A percentile compares a stretch with the other conserved stretches of the same genome.
Evolutionary conservation across 2,888 invertebrate species (phyloP).

Genomic region (Heliconius ismenius): DNA sequence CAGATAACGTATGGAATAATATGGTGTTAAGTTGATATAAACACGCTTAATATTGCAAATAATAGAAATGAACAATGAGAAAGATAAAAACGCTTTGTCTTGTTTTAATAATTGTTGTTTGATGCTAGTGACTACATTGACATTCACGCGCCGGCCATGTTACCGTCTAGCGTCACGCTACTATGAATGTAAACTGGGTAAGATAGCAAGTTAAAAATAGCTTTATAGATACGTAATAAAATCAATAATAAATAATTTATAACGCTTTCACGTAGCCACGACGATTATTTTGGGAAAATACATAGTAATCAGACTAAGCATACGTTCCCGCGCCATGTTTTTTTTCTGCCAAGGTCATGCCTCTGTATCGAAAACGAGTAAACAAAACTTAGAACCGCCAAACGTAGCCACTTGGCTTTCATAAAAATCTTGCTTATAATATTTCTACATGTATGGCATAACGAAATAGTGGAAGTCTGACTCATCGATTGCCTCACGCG

Average conservation of each 20-base stretch:
- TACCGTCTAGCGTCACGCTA: slow-evolving; percentile 77
- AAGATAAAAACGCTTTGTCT: slow-evolving; percentile 50
- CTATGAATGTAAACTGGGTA: slow-evolving; percentile 63
- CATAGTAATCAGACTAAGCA: slow-evolving; percentile 61
- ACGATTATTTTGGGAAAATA: slow-evolving; percentile 53
- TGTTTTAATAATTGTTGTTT: slow-evolving; percentile 55
- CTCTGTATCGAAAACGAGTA: slow-evolving; percentile 75
- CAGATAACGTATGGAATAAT: slow-evolving; percentile 32
- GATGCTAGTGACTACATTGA: slow-evolving; percentile 49
- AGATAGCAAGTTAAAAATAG: slow-evolving; percentile 68
- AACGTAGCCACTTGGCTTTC: slow-evolving; percentile 40
- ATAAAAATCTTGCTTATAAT: slow-evolving; percentile 41
- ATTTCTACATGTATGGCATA: slow-evolving; percentile 44
- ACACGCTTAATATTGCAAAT: background rate
- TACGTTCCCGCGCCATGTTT: slow-evolving; percentile 80
- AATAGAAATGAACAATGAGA: slow-evolving; percentile 34
- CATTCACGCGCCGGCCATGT: slow-evolving; percentile 75
- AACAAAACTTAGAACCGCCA: slow-evolving; percentile 67
- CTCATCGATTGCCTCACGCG: slow-evolving; percentile 72
- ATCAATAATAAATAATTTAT: slow-evolving; percentile 57
- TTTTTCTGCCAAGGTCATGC: slow-evolving; percentile 79
- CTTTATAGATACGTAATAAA: slow-evolving; percentile 59
- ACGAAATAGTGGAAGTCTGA: slow-evolving; percentile 54
- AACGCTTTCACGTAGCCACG: slow-evolving; percentile 46
- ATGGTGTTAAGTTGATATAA: slow-evolving; percentile 16